Conservation (phyloP, 2,888 invertebrate species). For the Napeogenes inachia region DNA sequence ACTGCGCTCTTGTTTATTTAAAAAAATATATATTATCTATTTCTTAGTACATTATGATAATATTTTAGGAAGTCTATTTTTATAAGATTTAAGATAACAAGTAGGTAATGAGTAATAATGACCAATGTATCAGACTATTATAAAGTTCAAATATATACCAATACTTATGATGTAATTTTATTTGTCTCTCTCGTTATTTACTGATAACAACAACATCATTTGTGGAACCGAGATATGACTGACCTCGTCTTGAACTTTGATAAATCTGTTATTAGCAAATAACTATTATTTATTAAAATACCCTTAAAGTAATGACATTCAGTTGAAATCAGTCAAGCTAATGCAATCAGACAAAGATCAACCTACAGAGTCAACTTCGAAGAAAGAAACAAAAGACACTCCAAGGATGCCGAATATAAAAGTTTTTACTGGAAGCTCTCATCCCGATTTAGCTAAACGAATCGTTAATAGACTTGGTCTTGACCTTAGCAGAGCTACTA, state of each 20-base stretch:
- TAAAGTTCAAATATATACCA: constrained; percentile 9
- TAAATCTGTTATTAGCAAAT: constrained; percentile 55
- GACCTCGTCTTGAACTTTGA: constrained; percentile 65
- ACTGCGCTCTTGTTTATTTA: no score
- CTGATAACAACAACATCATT: constrained; percentile 50
- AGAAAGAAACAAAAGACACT: constrained; percentile 30
- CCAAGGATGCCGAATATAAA: constrained; percentile 98
- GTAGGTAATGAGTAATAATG: constrained; percentile 2
- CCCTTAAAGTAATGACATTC: constrained; percentile 43
- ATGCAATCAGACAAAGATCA: constrained; percentile 54
- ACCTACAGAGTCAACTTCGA: constrained; percentile 37
- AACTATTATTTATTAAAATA: constrained; percentile 48
- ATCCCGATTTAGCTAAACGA: constrained; percentile 96
- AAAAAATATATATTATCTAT: no score
- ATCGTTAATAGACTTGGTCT: constrained; percentile 96
- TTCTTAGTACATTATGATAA: no score
- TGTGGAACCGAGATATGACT: constrained; percentile 46
- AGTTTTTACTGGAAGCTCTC: constrained; percentile 98
- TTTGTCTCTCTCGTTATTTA: constrained; percentile 29
- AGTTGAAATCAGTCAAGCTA: constrained; percentile 42
- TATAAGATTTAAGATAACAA: not conserved
- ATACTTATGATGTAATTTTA: constrained; percentile 34
- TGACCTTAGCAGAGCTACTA: constrained; percentile 96
- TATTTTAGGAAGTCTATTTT: not conserved
- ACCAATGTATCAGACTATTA: not conserved